Evolutionary conservation across 2,113 vertebrate genomes (phyloP), one percentile per base, ranked within the genome.

Genomic region (Charina bottae): DNA sequence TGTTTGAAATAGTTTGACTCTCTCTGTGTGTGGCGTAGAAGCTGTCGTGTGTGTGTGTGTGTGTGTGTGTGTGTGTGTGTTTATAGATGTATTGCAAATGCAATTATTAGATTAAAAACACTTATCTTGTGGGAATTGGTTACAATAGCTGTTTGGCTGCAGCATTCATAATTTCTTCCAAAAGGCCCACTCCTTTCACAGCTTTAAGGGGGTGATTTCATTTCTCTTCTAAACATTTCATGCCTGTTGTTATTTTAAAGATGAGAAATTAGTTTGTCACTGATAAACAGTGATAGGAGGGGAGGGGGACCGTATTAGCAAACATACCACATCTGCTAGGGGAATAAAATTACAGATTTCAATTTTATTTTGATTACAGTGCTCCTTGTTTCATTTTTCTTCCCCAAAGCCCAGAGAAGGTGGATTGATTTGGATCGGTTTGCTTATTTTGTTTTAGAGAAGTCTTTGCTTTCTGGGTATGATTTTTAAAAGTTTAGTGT

Each of bases 1-100:
- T 83, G 96, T 26, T 0, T 97, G 97, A 97, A 98, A 93, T 95
- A 96, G 94, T 92, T 97, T 97, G 97, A 96, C 84, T 94, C 90
- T 94, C 84, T 94, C 90, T 94, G 23, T 68, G n/a, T 97, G 95
- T 93, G 21, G 72, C 37, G 23, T 24, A 60, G 21, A 91, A 90
- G 53, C 46, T 85, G 56, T 89, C 85, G 89, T 64, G 72, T 78
- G n/a, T 55, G 72, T 2, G 33, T 78, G 19, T 17, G 72, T 21
- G 17, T 21, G 49, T 68, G 83, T 78, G n/a, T 42, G 72, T 1
- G 33, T 78, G 19, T 6, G 72, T 9, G 7, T 10, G 49, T 37
- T 68, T 68, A 72, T 28, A 87, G 49, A 28, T 53, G 78, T 24
- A 68, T 28, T 46, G 2, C 24, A 92, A 87, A 83, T 91, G n/a